A percentile compares a stretch with the other conserved stretches of the same genome.
phyloP scores from a whole-genome alignment of 2,797 vertebrate species.

The Spondyliosoma cantharus region DNA sequence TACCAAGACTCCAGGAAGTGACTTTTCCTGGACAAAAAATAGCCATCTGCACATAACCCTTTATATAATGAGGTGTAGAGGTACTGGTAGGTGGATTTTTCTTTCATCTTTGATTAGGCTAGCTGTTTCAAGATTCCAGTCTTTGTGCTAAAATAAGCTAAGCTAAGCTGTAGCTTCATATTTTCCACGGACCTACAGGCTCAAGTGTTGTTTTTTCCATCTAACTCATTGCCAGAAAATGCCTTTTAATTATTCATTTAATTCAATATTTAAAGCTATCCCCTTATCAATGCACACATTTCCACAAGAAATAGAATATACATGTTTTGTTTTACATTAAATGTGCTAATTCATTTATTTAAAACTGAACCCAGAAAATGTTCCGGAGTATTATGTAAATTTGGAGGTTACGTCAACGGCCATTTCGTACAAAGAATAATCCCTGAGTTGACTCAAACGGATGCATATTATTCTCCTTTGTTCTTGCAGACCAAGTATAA shows the following conservation, averaged over 20 bases:
- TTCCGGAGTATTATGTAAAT: neutral
- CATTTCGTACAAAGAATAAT: neutral
- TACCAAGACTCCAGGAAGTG: neutral
- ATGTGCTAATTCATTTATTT: neutral
- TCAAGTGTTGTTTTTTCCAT: neutral
- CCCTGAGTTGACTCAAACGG: neutral
- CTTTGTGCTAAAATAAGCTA: slow-evolving; percentile 1
- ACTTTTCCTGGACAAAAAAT: neutral
- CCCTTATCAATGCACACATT: neutral
- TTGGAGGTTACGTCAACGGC: neutral
- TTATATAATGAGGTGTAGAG: neutral
- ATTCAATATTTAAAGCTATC: neutral
- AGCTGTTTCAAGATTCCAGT: neutral
- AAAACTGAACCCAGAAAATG: neutral
- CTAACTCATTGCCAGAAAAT: neutral
- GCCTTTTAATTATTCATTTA: neutral
- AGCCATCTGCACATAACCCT: neutral
- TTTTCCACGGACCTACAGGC: neutral
- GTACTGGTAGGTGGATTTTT: neutral
- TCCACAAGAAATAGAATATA: neutral
- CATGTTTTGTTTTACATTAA: neutral
- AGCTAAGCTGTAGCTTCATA: neutral
- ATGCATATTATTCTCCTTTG: neutral
- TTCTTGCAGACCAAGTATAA: neutral
- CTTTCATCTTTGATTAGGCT: neutral